These are phyloP conservation scores for Leptodactylus fuscus DNA, from an alignment of 2,113 vertebrate species.

Conservation along the genomic window DNA sequence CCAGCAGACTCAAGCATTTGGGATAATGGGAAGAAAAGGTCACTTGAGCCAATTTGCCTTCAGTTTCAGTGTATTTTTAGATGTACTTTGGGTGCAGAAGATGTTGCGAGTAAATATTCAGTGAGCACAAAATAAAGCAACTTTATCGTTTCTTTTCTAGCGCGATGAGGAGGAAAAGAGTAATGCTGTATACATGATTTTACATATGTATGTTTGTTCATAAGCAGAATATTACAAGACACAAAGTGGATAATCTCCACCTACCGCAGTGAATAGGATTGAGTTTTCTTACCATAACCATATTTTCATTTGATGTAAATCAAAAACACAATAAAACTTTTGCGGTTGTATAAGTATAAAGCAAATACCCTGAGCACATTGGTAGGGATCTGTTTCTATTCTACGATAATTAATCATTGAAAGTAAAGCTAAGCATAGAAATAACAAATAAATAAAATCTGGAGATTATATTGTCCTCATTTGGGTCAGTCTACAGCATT, in stretches of 20 bases:
- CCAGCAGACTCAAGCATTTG: slow-evolving; percentile 29
- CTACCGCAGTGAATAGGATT: background rate
- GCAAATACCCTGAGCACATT: too few species aligned
- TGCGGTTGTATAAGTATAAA: too few species aligned
- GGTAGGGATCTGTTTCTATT: too few species aligned
- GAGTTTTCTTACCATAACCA: background rate
- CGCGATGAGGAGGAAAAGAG: background rate
- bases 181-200: background rate
- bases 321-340: background rate
- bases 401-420: too few species aligned
- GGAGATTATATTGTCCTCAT: too few species aligned
- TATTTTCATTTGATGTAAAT: background rate
- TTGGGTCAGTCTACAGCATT: too few species aligned
- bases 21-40: slow-evolving; percentile 41
- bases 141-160: background rate
- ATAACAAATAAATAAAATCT: too few species aligned
- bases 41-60: slow-evolving; percentile 33
- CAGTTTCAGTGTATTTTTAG: slow-evolving; percentile 1
- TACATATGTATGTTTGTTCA: background rate
- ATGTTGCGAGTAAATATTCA: background rate
- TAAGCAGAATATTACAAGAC: background rate
- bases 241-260: background rate
- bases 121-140: slow-evolving; percentile 20
- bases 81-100: background rate
- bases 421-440: too few species aligned